These are phyloP conservation scores for Sinosuthora webbiana DNA, from an alignment of 2,113 vertebrate genomes.

Conservation along the genomic window DNA sequence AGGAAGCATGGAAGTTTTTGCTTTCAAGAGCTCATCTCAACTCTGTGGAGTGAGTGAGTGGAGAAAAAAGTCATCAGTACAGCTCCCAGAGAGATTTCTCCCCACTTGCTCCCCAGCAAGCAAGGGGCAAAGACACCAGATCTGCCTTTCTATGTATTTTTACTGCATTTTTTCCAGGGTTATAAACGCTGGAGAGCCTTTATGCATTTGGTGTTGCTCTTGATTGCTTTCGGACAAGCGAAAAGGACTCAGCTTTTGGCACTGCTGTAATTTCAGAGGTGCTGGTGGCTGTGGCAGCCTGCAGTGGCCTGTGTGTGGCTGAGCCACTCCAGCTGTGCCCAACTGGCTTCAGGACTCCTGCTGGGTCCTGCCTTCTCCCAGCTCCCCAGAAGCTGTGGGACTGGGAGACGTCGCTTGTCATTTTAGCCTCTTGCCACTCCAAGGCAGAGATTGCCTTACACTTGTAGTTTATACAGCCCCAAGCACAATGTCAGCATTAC, in stretches of 20 bases:
- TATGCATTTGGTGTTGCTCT: neutral
- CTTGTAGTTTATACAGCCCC: constrained; percentile 49
- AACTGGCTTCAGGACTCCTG: neutral
- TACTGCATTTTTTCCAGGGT: neutral
- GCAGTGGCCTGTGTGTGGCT: neutral
- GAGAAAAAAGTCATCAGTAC: neutral
- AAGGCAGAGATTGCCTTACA: constrained; percentile 25
- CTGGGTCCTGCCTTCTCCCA: neutral
- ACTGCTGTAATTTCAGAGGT: neutral
- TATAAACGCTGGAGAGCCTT: neutral
- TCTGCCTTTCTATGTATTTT: neutral
- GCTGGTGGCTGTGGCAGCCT: neutral
- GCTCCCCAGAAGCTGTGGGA: neutral
- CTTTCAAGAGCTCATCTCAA: neutral
- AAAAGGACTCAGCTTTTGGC: neutral
- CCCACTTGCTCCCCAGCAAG: neutral
- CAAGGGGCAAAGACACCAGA: neutral
- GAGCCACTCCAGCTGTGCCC: neutral
- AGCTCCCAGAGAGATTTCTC: neutral
- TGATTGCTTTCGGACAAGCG: neutral
- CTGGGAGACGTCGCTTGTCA: neutral
- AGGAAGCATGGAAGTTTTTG: neutral
- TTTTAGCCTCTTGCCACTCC: constrained; percentile 22
- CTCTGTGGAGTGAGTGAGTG: neutral
- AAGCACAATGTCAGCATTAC: constrained; percentile 54